Evolutionary conservation across 2,888 invertebrate species (phyloP).

Genomic region (Ypsolopha scabrella): DNA sequence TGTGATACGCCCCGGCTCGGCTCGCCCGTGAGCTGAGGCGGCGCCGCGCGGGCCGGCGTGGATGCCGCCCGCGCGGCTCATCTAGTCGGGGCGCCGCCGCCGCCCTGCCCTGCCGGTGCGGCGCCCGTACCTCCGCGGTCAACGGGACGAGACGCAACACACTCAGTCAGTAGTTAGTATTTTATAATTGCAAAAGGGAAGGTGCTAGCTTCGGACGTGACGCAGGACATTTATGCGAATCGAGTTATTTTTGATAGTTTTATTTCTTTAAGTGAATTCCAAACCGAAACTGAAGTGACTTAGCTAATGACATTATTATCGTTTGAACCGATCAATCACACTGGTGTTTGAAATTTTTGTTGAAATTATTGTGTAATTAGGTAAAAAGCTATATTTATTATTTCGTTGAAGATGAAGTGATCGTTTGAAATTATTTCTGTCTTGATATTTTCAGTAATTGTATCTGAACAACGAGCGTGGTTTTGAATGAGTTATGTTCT

Average conservation of each 20-base stretch:
- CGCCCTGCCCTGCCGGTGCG: constrained; percentile 18
- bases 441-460: constrained; percentile 55
- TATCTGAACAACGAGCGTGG: constrained; percentile 46
- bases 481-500: constrained; percentile 41
- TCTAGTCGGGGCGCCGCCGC: constrained; percentile 16
- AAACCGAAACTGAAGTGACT: constrained; percentile 61
- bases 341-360: constrained; percentile 67
- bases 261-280: constrained; percentile 67
- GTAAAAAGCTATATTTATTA: constrained; percentile 66
- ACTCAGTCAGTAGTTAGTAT: constrained; percentile 66
- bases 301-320: constrained; percentile 59
- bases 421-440: constrained; percentile 68
- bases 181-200: constrained; percentile 67
- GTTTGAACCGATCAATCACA: constrained; percentile 42
- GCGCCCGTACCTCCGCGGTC: constrained; percentile 17
- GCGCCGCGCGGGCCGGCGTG: constrained; percentile 15
- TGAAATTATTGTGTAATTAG: constrained; percentile 69
- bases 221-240: constrained; percentile 65
- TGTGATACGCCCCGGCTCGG: constrained; percentile 28
- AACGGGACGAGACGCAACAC: constrained; percentile 28
- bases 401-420: constrained; percentile 59
- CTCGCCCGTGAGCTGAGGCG: constrained; percentile 50
- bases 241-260: constrained; percentile 71
- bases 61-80: constrained; percentile 30
- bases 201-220: constrained; percentile 70